phyloP scores from a whole-genome alignment of 2,888 invertebrate genomes.

The Ectemnius cavifrons region DNA sequence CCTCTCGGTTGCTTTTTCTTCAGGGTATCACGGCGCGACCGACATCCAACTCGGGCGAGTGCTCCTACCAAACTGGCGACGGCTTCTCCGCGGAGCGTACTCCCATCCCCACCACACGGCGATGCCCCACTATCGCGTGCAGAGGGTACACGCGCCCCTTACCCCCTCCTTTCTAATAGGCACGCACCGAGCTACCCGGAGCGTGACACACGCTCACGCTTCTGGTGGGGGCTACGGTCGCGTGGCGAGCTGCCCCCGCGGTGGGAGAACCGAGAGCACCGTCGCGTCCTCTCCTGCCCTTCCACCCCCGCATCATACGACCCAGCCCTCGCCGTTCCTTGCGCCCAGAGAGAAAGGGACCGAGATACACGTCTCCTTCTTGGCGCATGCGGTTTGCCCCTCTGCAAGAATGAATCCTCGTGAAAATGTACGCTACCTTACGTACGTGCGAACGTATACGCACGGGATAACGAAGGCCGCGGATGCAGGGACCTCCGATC shows the following conservation, averaged over 20 bases:
- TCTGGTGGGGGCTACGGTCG: conserved; percentile 72
- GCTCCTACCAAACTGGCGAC: conserved; percentile 73
- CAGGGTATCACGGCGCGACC: conserved; percentile 22
- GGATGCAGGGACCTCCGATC: conserved; percentile 47
- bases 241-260: conserved; percentile 70
- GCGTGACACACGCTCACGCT: conserved; percentile 73
- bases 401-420: conserved; percentile 46
- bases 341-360: background rate
- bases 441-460: conserved; percentile 26
- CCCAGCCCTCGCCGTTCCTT: no score
- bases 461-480: conserved; percentile 57
- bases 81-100: conserved; percentile 56
- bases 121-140: conserved; percentile 46
- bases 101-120: conserved; percentile 63
- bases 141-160: conserved; percentile 71
- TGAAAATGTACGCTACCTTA: conserved; percentile 49
- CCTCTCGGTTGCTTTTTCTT: conserved; percentile 10
- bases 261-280: conserved; percentile 49
- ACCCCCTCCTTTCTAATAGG: conserved; percentile 67
- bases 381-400: conserved; percentile 42
- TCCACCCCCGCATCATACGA: conserved; percentile 2
- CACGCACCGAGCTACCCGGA: conserved; percentile 72
- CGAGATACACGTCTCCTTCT: conserved; percentile 10
- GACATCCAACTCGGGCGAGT: conserved; percentile 68
- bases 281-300: conserved; percentile 25